These are phyloP conservation scores for Burhinus bistriatus DNA, from an alignment of 2,113 vertebrate genomes.

Conservation along the genomic window DNA sequence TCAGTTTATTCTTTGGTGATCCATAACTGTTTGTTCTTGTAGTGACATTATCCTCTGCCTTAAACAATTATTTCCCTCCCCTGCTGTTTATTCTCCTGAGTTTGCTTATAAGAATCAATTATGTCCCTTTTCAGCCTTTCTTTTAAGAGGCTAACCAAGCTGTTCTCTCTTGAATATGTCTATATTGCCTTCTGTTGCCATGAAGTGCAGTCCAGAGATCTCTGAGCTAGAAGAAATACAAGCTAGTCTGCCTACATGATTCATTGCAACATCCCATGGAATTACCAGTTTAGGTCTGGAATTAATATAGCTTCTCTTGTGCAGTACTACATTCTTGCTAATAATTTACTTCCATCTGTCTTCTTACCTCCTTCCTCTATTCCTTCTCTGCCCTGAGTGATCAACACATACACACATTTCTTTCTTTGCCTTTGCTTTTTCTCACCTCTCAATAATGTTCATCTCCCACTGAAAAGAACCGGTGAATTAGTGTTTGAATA, in stretches of 20 bases:
- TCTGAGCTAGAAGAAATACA: background rate
- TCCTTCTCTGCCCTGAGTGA: conserved; percentile 2
- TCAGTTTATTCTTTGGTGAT: background rate
- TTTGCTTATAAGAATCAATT: conserved; percentile 28
- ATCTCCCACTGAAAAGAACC: background rate
- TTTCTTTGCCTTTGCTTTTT: background rate
- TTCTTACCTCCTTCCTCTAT: background rate
- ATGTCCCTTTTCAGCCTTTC: background rate
- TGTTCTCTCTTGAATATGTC: background rate
- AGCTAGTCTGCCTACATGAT: background rate
- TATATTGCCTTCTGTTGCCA: background rate
- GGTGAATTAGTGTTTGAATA: background rate
- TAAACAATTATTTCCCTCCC: background rate
- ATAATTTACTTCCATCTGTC: conserved; percentile 16
- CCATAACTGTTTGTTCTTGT: background rate
- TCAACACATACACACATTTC: background rate
- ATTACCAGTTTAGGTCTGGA: background rate
- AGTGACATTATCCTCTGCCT: background rate
- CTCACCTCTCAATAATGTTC: background rate
- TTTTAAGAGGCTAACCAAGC: background rate
- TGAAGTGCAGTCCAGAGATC: background rate
- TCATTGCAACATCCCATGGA: background rate
- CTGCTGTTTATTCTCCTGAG: background rate
- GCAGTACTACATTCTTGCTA: background rate
- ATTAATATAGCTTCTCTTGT: conserved; percentile 1